Percentiles rank a stretch among this genome's conserved stretches.
These are phyloP conservation scores for Dipodomys ordii DNA, from an alignment of 2,113 vertebrate species.

Conservation along the genomic window DNA sequence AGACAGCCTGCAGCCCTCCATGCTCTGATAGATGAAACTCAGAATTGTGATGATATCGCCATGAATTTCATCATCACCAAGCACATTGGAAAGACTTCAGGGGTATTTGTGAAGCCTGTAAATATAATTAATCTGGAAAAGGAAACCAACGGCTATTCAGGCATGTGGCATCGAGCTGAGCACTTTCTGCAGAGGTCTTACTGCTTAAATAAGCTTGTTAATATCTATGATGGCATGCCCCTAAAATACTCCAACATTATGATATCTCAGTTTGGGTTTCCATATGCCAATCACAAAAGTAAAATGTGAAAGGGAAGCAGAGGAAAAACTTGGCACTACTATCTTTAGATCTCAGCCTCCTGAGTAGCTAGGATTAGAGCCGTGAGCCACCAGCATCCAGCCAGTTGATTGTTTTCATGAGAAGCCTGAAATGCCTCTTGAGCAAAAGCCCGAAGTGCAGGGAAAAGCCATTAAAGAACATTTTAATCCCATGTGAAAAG, in stretches of 20 bases:
- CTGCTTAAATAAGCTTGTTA: conserved; percentile 93
- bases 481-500: conserved; percentile 29
- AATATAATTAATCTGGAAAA: conserved; percentile 95
- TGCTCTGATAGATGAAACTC: conserved; percentile 92
- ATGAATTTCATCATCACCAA: conserved; percentile 94
- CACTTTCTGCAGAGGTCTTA: conserved; percentile 96
- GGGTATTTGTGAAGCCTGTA: conserved; percentile 95
- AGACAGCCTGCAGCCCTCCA: conserved; percentile 90
- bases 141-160: conserved; percentile 93
- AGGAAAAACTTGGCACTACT: too few relatives aligned
- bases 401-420: conserved; percentile 50
- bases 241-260: conserved; percentile 96
- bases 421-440: conserved; percentile 70
- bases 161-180: conserved; percentile 97
- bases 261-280: conserved; percentile 97
- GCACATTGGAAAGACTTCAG: conserved; percentile 88
- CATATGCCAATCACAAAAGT: conserved; percentile 96
- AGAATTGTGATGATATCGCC: conserved; percentile 97
- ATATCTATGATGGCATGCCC: conserved; percentile 94
- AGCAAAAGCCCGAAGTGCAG: conserved; percentile 5
- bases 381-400: too few relatives aligned
- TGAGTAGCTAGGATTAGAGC: too few relatives aligned
- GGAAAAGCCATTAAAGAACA: conserved; percentile 52
- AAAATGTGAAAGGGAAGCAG: conserved; percentile 83
- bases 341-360: too few relatives aligned